Evolutionary conservation across 1,140 invertebrate genomes (phyloP).

Genomic region (Bemisia tabaci): DNA sequence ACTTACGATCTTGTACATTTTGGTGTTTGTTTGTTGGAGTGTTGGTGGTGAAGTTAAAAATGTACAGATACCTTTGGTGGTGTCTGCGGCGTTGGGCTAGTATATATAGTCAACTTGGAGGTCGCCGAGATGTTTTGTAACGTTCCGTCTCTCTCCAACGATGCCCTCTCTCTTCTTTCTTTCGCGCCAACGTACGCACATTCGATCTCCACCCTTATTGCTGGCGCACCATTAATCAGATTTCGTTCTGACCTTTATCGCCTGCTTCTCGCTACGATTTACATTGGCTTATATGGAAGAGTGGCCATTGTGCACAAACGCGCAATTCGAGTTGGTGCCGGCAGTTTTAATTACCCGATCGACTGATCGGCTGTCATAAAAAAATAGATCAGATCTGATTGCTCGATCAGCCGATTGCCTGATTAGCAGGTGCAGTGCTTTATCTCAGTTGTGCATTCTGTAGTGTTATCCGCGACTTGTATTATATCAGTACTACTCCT

Average conservation of each 20-base stretch:
- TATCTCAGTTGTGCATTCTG: no score
- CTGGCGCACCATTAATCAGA: background rate
- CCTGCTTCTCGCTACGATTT: background rate
- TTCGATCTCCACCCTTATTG: background rate
- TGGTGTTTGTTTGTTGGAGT: background rate
- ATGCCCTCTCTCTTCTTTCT: no score
- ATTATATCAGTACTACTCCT: no score
- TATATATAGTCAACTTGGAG: background rate
- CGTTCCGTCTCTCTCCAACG: background rate
- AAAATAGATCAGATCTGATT: no score
- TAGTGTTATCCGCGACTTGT: no score
- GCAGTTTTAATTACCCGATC: no score
- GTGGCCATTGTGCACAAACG: background rate
- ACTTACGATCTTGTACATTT: background rate
- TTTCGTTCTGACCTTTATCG: background rate
- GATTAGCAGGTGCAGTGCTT: no score
- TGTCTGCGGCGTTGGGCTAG: background rate
- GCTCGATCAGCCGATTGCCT: no score
- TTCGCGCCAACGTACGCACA: no score
- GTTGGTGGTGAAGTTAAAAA: background rate
- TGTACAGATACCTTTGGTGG: background rate
- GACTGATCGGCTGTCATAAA: no score
- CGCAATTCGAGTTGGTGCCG: no score
- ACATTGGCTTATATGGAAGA: background rate
- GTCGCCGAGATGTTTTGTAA: background rate